Evolutionary conservation across 2,113 vertebrate species (phyloP), one percentile per base, ranked within the genome.

Genomic region (Oncorhynchus tshawytscha): DNA sequence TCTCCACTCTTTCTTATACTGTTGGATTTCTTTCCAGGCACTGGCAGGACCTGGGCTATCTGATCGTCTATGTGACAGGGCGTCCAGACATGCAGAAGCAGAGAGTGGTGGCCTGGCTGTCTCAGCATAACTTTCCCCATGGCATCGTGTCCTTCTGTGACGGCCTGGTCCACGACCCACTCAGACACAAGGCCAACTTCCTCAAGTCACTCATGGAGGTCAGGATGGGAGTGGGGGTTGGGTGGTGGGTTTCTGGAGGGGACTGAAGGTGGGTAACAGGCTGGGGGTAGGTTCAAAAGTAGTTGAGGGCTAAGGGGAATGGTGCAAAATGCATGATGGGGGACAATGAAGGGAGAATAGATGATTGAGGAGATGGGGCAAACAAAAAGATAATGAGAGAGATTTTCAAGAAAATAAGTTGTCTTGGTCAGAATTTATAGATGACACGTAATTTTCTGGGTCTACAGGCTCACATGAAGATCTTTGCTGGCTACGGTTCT

Each of bases 71-170:
- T 0, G 96, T 98, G 88, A 99, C 98, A 0, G 98, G 98, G 75
- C 95, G 97, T 73, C 98, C 97, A 0, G 98, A 99, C 93, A 99
- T 99, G 98, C 98, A 99, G 94, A 99, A 99, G 95, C 98, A 99
- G 89, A 94, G 97, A 73, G 98, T 99, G 80, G 98, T 99, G 39
- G 98, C 97, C 0, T 99, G 98, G 98, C 91, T 99, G 81, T 97
- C 98, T 31, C 98, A 99, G 91, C 98, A 99, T 95, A 99, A 99
- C 92, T 99, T 99, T 87, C 97, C 98, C 54, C 97, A 99, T 0
- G 98, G 98, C 15, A 96, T 99, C 5, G 98, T 99, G 76, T 99
- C 97, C 71, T 99, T 99, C 93, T 99, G 97, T 0, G 98, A 99
- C 0, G 98, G 98, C 67, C 93, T 99, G 11, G 98, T 99, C 13